Conservation (phyloP, 2,888 invertebrate species). For the Abrostola tripartita region DNA sequence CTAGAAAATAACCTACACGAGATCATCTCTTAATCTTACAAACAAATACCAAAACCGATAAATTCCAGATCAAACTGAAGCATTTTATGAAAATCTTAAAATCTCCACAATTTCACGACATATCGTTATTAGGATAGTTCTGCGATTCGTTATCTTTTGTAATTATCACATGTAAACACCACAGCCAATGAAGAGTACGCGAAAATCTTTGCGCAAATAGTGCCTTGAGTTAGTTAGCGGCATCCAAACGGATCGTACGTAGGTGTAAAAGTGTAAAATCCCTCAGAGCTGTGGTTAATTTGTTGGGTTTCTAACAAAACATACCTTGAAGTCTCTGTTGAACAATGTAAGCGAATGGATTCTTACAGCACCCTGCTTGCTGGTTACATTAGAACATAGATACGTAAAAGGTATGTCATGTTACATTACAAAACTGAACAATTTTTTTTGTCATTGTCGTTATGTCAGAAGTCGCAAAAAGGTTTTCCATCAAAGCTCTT, state of each 20-base stretch:
- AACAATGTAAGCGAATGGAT: slow-evolving; percentile 45
- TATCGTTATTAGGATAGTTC: slow-evolving; percentile 53
- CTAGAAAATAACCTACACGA: too few species aligned
- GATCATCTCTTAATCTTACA: too few species aligned
- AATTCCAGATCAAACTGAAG: background rate
- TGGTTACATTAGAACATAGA: slow-evolving; percentile 50
- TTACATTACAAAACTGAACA: too few species aligned
- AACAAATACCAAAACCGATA: background rate
- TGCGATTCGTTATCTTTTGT: slow-evolving; percentile 65
- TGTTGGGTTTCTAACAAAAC: slow-evolving; percentile 9
- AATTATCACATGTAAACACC: slow-evolving; percentile 74
- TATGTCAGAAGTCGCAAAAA: too few species aligned
- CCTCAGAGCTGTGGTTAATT: slow-evolving; percentile 11
- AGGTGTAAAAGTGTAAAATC: slow-evolving; percentile 17
- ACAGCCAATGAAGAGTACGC: slow-evolving; percentile 59
- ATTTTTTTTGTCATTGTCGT: too few species aligned
- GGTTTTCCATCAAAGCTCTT: too few species aligned
- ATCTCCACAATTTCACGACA: slow-evolving; percentile 8
- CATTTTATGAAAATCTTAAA: slow-evolving; percentile 12
- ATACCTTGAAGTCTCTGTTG: slow-evolving; percentile 38
- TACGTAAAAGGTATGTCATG: slow-evolving; percentile 39
- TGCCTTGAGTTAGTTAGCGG: slow-evolving; percentile 37
- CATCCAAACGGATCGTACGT: slow-evolving; percentile 38
- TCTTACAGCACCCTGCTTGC: slow-evolving; percentile 46
- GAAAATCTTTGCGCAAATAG: slow-evolving; percentile 63